Conservation (phyloP, 2,797 vertebrate genomes). For the Natrix natrix region DNA sequence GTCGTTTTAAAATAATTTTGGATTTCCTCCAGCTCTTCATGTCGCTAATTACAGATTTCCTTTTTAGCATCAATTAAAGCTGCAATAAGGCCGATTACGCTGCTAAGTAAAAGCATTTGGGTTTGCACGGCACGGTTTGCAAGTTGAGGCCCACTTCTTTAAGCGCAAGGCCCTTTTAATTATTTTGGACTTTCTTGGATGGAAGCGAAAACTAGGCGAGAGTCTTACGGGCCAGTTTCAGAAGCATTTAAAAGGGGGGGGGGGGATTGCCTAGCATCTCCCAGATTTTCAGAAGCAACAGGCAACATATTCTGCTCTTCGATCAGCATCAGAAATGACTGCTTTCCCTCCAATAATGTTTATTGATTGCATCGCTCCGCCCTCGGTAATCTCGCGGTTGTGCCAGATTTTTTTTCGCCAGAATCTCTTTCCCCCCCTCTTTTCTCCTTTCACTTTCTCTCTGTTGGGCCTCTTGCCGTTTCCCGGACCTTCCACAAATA, state of each 20-base stretch:
- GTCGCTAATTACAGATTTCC: not conserved
- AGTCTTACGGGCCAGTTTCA: not conserved
- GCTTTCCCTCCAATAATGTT: not conserved
- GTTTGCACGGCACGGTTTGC: not conserved
- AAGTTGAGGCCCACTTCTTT: not conserved
- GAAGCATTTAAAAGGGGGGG: not conserved
- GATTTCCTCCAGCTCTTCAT: not conserved
- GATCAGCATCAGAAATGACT: not conserved
- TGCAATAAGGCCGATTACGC: not conserved
- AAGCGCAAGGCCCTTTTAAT: not conserved
- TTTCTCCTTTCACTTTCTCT: not conserved
- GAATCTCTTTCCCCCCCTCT: too few relatives aligned
- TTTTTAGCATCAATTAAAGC: not conserved
- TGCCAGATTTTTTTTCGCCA: not conserved
- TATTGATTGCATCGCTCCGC: not conserved
- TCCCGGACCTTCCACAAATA: not conserved
- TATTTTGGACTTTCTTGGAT: not conserved
- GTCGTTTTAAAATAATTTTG: not conserved
- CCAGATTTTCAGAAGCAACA: not conserved
- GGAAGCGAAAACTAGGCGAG: too few relatives aligned
- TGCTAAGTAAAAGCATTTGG: not conserved
- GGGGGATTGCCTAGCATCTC: not conserved
- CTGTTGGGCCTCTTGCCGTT: not conserved
- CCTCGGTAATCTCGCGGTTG: not conserved
- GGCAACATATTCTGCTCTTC: not conserved